A percentile compares a stretch with the other conserved stretches of the same genome.
Evolutionary conservation across 2,888 invertebrate species (phyloP).

Genomic region (Coleophora deauratella): DNA sequence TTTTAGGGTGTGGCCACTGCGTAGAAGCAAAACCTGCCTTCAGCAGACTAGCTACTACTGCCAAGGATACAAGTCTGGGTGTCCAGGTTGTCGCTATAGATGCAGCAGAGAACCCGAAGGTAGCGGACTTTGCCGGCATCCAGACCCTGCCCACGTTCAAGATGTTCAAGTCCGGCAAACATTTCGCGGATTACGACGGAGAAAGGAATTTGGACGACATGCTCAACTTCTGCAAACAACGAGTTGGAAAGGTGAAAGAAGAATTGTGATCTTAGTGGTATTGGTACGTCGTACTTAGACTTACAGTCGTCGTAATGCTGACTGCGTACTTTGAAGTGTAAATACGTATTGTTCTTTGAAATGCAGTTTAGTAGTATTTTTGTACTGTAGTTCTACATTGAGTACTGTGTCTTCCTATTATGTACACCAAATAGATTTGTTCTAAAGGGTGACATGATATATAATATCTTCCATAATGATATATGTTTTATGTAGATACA

Average conservation of each 20-base stretch:
- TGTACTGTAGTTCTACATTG: too few species aligned
- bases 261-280: slow-evolving; percentile 46
- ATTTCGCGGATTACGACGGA: slow-evolving; percentile 72
- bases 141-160: slow-evolving; percentile 80
- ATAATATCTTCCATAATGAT: too few species aligned
- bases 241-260: slow-evolving; percentile 41
- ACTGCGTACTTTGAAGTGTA: too few species aligned
- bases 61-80: slow-evolving; percentile 48
- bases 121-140: slow-evolving; percentile 75
- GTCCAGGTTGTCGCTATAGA: slow-evolving; percentile 76
- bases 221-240: slow-evolving; percentile 53
- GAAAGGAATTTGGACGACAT: slow-evolving; percentile 72
- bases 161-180: slow-evolving; percentile 70
- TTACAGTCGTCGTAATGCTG: too few species aligned
- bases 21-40: slow-evolving; percentile 79
- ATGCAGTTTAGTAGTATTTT: too few species aligned
- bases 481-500: too few species aligned
- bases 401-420: too few species aligned
- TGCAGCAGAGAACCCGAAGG: slow-evolving; percentile 75
- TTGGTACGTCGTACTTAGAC: too few species aligned
- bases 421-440: not conserved
- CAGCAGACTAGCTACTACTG: slow-evolving; percentile 67
- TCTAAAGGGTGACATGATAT: too few species aligned
- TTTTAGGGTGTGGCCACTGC: slow-evolving; percentile 83
- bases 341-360: too few species aligned